These are phyloP conservation scores for Platycheirus albimanus DNA, from an alignment of 2,888 invertebrate species.

Conservation along the genomic window DNA sequence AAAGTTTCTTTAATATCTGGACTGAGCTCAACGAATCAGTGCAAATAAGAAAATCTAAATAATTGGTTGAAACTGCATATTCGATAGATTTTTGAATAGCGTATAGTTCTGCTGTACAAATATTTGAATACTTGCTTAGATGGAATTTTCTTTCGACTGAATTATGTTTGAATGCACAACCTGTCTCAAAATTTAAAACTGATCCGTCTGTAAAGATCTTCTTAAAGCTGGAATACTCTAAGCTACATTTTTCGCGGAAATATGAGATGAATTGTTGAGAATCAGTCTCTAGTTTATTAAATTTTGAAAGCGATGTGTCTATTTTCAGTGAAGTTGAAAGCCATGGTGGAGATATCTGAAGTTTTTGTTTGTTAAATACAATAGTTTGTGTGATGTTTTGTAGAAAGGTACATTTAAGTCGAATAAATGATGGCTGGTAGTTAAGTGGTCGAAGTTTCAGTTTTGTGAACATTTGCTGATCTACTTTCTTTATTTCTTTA, in stretches of 20 bases:
- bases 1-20: conserved; percentile 15
- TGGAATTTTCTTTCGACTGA: conserved; percentile 8
- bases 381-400: not conserved
- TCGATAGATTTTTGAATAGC: conserved; percentile 9
- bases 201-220: conserved; percentile 22
- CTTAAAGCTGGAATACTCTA: not conserved
- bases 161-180: conserved; percentile 13
- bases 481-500: no score
- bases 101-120: conserved; percentile 17
- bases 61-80: not conserved
- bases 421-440: conserved; percentile 6
- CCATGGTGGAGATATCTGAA: conserved; percentile 4
- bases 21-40: conserved; percentile 28
- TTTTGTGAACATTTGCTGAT: conserved; percentile 7
- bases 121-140: not conserved
- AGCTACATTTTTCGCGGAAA: not conserved
- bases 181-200: conserved; percentile 3
- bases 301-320: not conserved
- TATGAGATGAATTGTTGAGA: not conserved
- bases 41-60: conserved; percentile 20
- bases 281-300: conserved; percentile 9
- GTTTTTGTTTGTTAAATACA: conserved; percentile 10
- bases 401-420: not conserved
- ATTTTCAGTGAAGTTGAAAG: not conserved
- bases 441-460: conserved; percentile 12